Evolutionary conservation across 2,888 invertebrate genomes (phyloP), one percentile per base, ranked within the genome.

Genomic region (Erebia aethiops): DNA sequence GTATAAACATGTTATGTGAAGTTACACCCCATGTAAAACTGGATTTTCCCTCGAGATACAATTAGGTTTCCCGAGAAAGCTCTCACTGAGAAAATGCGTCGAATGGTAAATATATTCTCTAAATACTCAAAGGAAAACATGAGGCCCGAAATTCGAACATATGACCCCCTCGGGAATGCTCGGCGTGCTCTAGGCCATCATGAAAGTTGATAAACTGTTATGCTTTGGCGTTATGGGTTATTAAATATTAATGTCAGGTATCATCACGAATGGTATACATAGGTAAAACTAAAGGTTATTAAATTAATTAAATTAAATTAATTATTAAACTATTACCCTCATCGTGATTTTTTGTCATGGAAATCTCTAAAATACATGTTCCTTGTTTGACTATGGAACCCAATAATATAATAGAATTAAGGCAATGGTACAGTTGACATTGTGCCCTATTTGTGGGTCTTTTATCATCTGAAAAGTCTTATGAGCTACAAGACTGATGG

Each of bases 401-500:
- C 43, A 1, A 11, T 13, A 43, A 61, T 11, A 61, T 54, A 46
- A 9, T 46, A 46, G 46, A 46, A 18, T 10, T 54, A 60, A 10
- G 14, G 58, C n/a, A 52, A 74, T 69, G 71, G 68, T 68, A 71
- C 68, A 72, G 69, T 72, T 69, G 41, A 71, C 65, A 69, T 74
- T 71, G 66, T 49, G 64, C 62, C 70, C 54, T 72, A 71, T 73
- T 69, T 70, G 61, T 65, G 58, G 67, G 69, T 70, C 72, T 69
- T 76, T 75, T 74, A 72, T 73, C 74, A 70, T 62, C 70, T 62
- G 64, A 63, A 68, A 71, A 68, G 68, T 61, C 69, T 73, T 75
- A 75, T 72, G 75, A 74, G 71, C 68, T 76, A 71, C 67, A 69
- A 69, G 76, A 76, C 69, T 70, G 67, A 75, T 74, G 71, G 62